Evolutionary conservation across 2,113 vertebrate species (phyloP).

Genomic region (Procavia capensis): DNA sequence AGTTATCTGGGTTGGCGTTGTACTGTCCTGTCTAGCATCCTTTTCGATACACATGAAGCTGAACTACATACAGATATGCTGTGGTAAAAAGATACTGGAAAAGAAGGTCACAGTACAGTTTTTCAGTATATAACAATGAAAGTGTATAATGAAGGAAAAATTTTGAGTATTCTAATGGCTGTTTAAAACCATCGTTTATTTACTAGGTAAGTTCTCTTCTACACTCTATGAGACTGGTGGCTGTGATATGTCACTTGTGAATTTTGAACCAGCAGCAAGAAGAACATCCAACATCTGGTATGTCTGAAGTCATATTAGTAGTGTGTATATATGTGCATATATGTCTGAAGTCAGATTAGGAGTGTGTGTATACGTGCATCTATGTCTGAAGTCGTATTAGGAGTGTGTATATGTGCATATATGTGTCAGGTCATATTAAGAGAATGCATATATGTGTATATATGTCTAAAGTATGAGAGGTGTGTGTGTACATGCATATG

Average conservation of each 20-base stretch:
- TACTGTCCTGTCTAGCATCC: background rate
- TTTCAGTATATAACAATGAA: constrained; percentile 53
- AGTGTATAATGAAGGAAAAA: constrained; percentile 30
- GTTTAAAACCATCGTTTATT: constrained; percentile 80
- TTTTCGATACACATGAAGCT: background rate
- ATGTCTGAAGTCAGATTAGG: no score
- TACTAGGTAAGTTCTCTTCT: constrained; percentile 96
- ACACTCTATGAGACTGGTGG: constrained; percentile 96
- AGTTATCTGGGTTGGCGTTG: background rate
- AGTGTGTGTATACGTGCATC: no score
- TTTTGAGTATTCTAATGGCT: constrained; percentile 72
- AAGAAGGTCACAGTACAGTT: background rate
- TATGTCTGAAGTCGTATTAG: no score
- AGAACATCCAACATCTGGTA: constrained; percentile 99
- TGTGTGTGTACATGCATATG: constrained; percentile 71
- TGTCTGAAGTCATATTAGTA: constrained; percentile 85
- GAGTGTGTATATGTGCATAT: no score
- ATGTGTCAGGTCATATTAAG: no score
- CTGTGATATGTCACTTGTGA: constrained; percentile 98
- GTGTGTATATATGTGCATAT: constrained; percentile 70
- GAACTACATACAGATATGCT: constrained; percentile 41
- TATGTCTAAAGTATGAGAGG: constrained; percentile 87
- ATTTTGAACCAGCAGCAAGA: constrained; percentile 98
- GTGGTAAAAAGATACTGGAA: constrained; percentile 29
- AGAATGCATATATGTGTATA: no score